Percentiles rank a stretch among this genome's conserved stretches.
Conservation (phyloP, 2,113 vertebrate species). For the Anser brachyrhynchus region DNA sequence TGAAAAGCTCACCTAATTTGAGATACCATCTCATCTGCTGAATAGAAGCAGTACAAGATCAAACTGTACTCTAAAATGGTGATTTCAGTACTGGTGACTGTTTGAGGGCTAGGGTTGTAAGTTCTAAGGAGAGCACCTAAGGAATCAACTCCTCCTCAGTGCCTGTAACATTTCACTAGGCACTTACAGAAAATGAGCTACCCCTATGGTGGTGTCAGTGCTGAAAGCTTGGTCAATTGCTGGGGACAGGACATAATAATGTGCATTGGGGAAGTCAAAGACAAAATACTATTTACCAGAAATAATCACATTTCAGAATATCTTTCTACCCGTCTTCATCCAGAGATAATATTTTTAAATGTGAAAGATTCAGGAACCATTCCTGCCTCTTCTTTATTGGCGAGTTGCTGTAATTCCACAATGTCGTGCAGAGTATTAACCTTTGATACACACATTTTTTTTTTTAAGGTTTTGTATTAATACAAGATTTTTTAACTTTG, state of each 20-base stretch:
- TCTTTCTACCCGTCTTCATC: not conserved
- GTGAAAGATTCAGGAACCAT: not conserved
- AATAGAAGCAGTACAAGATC: not conserved
- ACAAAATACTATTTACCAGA: not conserved
- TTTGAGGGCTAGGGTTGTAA: not conserved
- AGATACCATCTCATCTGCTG: not conserved
- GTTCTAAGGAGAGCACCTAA: fast-evolving
- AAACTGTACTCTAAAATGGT: not conserved
- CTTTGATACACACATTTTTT: not conserved
- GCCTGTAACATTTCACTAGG: not conserved
- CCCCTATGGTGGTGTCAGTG: not conserved
- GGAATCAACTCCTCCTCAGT: not conserved
- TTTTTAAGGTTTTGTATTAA: not conserved
- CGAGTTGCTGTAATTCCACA: not conserved
- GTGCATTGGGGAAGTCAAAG: not conserved
- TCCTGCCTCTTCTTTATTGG: not conserved
- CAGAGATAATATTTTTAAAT: not conserved
- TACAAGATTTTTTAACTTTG: not conserved
- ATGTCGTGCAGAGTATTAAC: not conserved
- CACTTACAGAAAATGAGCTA: not conserved
- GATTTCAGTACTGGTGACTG: not conserved
- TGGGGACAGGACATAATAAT: not conserved
- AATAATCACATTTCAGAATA: not conserved
- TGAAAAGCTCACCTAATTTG: not conserved
- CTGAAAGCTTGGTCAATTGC: not conserved